Percentiles rank a stretch among this genome's conserved stretches.
Evolutionary conservation across 92 coral and sea anemone genomes (phyloP).

Genomic region (Zoanthus gigantus): DNA sequence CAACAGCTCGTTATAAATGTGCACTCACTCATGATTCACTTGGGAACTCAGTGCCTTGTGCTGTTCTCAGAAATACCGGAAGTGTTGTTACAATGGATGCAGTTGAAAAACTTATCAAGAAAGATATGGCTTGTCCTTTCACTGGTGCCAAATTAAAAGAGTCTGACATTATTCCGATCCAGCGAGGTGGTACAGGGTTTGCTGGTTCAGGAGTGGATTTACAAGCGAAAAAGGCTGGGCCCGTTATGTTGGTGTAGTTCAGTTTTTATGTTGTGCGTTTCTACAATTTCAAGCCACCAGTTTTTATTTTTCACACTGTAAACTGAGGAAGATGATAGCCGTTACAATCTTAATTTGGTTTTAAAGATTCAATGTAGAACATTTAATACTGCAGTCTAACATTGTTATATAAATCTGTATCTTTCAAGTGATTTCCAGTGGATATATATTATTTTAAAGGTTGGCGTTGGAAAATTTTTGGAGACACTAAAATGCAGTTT

Average conservation of each 20-base stretch:
- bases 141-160: conserved; percentile 86
- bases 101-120: conserved; percentile 90
- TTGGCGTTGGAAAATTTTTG: too few relatives aligned
- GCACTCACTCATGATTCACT: conserved; percentile 95
- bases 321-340: too few relatives aligned
- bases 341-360: too few relatives aligned
- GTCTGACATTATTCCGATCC: conserved; percentile 85
- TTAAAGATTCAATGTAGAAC: too few relatives aligned
- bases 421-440: too few relatives aligned
- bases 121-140: conserved; percentile 97
- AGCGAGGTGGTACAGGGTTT: conserved; percentile 99
- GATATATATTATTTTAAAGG: too few relatives aligned
- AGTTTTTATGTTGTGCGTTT: background rate
- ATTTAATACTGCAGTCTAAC: too few relatives aligned
- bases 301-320: too few relatives aligned
- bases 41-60: conserved; percentile 97
- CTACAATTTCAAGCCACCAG: too few relatives aligned
- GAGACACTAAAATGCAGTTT: too few relatives aligned
- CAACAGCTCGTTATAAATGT: conserved; percentile 84
- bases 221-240: conserved; percentile 93
- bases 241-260: conserved; percentile 82
- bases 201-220: conserved; percentile 91
- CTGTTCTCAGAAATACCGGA: conserved; percentile 94
- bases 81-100: conserved; percentile 98
- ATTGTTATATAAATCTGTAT: too few relatives aligned